These are phyloP conservation scores for Leguminivora glycinivorella DNA, from an alignment of 1,140 invertebrate species.

Conservation along the genomic window DNA sequence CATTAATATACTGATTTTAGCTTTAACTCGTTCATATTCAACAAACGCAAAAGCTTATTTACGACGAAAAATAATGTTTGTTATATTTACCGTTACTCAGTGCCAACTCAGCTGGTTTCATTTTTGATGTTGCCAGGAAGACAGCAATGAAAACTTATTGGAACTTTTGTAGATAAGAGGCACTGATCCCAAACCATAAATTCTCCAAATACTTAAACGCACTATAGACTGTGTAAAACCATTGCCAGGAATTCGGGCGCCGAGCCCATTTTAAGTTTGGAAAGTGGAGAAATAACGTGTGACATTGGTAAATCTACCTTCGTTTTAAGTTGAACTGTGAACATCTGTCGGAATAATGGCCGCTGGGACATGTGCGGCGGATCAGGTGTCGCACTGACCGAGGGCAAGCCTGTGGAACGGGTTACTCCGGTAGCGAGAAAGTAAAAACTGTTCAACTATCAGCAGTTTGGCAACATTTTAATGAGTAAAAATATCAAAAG, in stretches of 20 bases:
- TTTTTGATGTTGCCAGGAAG: too few relatives aligned
- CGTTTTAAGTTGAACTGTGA: conserved; percentile 43
- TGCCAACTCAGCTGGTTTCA: too few relatives aligned
- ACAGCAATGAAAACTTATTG: too few relatives aligned
- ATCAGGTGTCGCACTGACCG: conserved; percentile 74
- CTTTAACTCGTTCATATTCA: neutral
- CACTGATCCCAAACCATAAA: too few relatives aligned
- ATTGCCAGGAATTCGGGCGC: conserved; percentile 59
- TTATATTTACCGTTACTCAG: too few relatives aligned
- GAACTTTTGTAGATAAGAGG: too few relatives aligned
- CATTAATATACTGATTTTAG: neutral
- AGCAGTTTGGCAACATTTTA: neutral
- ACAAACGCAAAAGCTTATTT: neutral
- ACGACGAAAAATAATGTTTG: too few relatives aligned
- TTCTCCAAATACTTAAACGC: too few relatives aligned
- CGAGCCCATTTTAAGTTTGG: conserved; percentile 40
- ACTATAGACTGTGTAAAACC: conserved; percentile 32
- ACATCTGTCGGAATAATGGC: conserved; percentile 53
- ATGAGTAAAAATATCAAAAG: neutral
- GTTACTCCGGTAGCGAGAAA: conserved; percentile 52
- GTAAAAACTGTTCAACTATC: conserved; percentile 47
- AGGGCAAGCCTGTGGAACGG: conserved; percentile 58
- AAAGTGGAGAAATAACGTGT: conserved; percentile 47
- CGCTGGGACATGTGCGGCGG: conserved; percentile 60
- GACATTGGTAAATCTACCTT: conserved; percentile 21